phyloP scores from a whole-genome alignment of 2,113 vertebrate species.

The Pteruthius melanotis region DNA sequence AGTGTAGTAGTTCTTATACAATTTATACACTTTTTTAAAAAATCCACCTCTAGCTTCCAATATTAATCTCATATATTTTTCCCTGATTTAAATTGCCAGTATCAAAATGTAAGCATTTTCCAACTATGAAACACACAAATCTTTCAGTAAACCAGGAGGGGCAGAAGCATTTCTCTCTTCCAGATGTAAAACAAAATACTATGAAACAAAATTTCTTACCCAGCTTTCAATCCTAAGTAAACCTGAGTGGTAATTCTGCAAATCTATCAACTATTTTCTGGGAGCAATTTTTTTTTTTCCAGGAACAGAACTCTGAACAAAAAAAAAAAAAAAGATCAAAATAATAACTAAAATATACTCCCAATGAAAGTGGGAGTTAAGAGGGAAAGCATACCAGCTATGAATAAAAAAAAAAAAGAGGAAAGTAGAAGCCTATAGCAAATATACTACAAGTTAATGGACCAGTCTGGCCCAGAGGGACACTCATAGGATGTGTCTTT shows the following conservation, averaged over 20 bases:
- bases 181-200: background rate
- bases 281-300: background rate
- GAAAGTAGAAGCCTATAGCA: background rate
- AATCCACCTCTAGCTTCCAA: background rate
- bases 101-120: background rate
- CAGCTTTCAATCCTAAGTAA: background rate
- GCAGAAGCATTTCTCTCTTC: background rate
- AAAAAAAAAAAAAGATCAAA: background rate
- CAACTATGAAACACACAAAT: background rate
- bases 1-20: background rate
- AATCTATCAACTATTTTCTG: background rate
- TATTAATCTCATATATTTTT: background rate
- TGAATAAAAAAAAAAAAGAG: background rate
- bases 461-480: background rate
- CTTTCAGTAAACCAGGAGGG: background rate
- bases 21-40: background rate
- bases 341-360: background rate
- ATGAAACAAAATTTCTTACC: background rate
- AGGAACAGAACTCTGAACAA: background rate
- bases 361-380: background rate
- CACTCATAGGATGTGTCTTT: background rate
- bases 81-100: background rate
- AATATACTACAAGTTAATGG: background rate
- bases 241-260: background rate
- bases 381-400: background rate